A percentile compares a stretch with the other conserved stretches of the same genome.
These are phyloP conservation scores for Drosophila meridiana DNA, from an alignment of 2,888 invertebrate species.

Conservation along the genomic window DNA sequence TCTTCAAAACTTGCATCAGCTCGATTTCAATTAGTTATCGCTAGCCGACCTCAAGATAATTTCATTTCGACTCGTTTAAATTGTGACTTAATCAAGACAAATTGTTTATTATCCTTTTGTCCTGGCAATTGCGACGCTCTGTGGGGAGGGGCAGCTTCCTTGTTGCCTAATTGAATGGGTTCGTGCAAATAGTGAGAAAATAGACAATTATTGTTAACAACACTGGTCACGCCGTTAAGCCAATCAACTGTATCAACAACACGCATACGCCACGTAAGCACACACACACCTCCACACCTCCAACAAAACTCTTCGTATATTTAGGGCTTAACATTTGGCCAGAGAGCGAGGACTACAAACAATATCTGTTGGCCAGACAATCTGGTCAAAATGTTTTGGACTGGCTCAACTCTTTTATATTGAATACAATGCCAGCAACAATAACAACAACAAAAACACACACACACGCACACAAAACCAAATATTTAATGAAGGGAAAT, in stretches of 20 bases:
- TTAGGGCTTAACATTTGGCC: constrained; percentile 61
- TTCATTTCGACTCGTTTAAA: constrained; percentile 3
- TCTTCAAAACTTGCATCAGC: neutral
- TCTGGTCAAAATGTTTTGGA: constrained; percentile 34
- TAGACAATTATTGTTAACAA: constrained; percentile 72
- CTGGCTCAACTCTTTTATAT: constrained; percentile 37
- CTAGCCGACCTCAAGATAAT: constrained; percentile 3
- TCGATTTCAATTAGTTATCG: neutral
- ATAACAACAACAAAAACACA: constrained; percentile 36
- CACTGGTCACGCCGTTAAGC: constrained; percentile 65
- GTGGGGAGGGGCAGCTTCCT: constrained; percentile 12
- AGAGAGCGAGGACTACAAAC: constrained; percentile 7
- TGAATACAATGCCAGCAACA: constrained; percentile 56
- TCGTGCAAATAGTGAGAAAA: constrained; percentile 56
- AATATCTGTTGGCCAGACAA: constrained; percentile 23
- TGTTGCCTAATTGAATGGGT: constrained; percentile 56
- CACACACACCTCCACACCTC: constrained; percentile 13
- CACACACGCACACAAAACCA: constrained; percentile 35
- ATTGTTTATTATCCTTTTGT: constrained; percentile 14
- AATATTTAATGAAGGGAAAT: constrained; percentile 74
- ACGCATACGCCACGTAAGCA: constrained; percentile 55
- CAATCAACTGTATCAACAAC: constrained; percentile 78
- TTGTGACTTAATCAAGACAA: constrained; percentile 31
- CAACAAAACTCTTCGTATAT: constrained; percentile 51
- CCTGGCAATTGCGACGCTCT: neutral